Evolutionary conservation across 2,797 vertebrate species (phyloP).

Genomic region (Somateria mollissima): DNA sequence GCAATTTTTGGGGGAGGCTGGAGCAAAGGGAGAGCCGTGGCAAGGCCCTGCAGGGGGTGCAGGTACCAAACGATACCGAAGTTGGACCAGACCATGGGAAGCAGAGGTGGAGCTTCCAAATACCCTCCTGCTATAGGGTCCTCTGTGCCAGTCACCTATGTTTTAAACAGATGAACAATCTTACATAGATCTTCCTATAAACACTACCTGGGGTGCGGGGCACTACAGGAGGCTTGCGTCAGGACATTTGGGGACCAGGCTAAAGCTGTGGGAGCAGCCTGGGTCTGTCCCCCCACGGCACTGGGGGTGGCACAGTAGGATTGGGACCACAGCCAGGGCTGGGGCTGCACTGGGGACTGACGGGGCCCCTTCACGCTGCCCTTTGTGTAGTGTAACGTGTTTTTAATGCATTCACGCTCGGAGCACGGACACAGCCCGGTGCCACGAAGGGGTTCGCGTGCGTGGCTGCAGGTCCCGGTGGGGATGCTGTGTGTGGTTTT

Average conservation of each 20-base stretch:
- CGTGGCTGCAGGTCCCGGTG: background rate
- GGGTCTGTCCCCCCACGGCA: background rate
- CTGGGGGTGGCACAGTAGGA: background rate
- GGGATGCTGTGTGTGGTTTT: background rate
- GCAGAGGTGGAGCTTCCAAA: background rate
- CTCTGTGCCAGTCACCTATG: accelerated
- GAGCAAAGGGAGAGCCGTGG: background rate
- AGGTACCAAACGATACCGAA: background rate
- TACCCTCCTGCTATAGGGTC: background rate
- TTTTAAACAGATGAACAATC: background rate
- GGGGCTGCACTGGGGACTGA: background rate
- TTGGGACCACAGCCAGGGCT: background rate
- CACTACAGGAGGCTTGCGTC: background rate
- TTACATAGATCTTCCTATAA: background rate
- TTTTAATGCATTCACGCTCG: accelerated
- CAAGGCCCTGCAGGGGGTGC: background rate
- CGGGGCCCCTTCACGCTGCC: accelerated
- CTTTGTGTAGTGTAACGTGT: accelerated
- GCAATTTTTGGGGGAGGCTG: slow-evolving; percentile 5
- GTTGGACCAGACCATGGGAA: background rate
- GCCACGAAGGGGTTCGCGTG: background rate
- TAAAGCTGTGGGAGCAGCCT: background rate
- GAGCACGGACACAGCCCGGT: accelerated
- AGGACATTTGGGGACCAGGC: background rate
- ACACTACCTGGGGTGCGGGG: background rate